Conservation (phyloP, 2,113 vertebrate genomes). For the Peromyscus californicus region DNA sequence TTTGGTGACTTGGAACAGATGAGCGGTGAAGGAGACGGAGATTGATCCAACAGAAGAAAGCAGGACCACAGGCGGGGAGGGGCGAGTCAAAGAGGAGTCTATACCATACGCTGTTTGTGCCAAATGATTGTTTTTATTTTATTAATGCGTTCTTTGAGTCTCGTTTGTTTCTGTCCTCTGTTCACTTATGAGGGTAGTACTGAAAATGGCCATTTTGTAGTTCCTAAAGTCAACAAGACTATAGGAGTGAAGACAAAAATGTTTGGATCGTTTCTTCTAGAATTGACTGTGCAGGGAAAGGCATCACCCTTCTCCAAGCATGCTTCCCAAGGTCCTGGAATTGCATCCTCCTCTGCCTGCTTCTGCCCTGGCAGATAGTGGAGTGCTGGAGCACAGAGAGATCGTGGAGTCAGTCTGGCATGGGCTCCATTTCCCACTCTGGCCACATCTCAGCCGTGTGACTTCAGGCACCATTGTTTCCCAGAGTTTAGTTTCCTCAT, state of each 20-base stretch:
- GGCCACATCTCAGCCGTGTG: accelerated
- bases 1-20: background rate
- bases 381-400: accelerated
- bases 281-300: background rate
- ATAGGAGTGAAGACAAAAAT: background rate
- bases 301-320: background rate
- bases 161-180: background rate
- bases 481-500: background rate
- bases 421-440: accelerated
- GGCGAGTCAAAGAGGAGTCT: background rate
- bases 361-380: accelerated
- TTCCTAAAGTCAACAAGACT: background rate
- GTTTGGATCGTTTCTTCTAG: background rate
- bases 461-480: background rate
- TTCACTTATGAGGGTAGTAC: background rate
- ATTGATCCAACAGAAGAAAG: background rate
- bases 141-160: background rate
- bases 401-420: background rate
- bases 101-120: background rate
- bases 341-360: accelerated
- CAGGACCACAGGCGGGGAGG: too few relatives aligned
- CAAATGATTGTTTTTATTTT: background rate
- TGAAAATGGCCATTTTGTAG: background rate
- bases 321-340: background rate
- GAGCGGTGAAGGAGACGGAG: background rate